phyloP scores from a whole-genome alignment of 2,888 invertebrate genomes.

The Apamea epomidion region DNA sequence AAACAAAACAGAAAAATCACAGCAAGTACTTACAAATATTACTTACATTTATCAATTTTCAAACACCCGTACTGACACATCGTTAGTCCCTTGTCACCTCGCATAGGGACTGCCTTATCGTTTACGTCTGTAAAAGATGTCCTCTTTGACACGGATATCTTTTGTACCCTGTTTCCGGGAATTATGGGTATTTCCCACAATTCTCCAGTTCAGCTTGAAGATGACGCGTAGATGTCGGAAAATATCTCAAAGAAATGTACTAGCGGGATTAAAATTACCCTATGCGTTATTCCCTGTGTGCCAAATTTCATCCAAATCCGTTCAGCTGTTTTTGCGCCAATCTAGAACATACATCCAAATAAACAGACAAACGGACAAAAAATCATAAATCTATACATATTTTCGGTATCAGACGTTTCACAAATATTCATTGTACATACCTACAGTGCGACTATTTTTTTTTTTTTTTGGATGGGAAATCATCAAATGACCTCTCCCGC shows the following conservation, averaged over 20 bases:
- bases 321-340: neutral
- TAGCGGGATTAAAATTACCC: neutral
- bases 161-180: constrained; percentile 3
- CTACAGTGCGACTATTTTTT: no score
- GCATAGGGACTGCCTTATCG: constrained; percentile 22
- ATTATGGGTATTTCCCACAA: neutral
- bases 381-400: neutral
- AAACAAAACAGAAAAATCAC: neutral
- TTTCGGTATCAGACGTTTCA: neutral
- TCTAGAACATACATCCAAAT: neutral
- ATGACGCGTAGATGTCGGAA: neutral
- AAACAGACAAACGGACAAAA: neutral
- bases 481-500: no score
- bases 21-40: neutral
- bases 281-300: neutral
- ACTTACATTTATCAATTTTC: constrained; percentile 46
- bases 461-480: no score
- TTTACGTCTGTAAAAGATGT: constrained; percentile 15
- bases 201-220: neutral
- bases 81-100: constrained; percentile 54
- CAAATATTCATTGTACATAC: no score
- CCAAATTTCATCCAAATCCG: neutral
- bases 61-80: constrained; percentile 39
- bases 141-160: constrained; percentile 28
- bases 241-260: neutral